These are phyloP conservation scores for Andrena bicolor DNA, from an alignment of 2,888 invertebrate species.

Conservation along the genomic window DNA sequence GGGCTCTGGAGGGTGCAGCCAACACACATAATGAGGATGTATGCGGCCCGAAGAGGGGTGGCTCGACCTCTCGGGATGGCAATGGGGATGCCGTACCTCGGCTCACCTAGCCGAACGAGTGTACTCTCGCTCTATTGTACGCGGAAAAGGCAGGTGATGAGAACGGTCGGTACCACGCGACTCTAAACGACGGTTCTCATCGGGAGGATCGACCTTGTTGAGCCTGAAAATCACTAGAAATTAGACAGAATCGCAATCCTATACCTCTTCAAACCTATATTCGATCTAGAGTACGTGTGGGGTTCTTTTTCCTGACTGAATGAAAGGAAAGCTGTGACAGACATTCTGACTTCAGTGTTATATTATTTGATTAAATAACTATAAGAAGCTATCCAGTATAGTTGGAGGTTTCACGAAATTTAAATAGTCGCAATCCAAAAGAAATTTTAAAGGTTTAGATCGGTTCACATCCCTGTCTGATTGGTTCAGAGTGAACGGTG, in stretches of 20 bases:
- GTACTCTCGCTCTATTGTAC: constrained; percentile 78
- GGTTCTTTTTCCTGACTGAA: no score
- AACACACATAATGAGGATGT: constrained; percentile 81
- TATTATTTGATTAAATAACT: no score
- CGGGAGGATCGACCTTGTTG: constrained; percentile 7
- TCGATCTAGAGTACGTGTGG: not conserved
- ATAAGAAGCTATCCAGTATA: no score
- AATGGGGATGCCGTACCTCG: constrained; percentile 74
- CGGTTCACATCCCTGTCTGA: not conserved
- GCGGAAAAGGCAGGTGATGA: constrained; percentile 83
- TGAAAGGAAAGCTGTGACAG: no score
- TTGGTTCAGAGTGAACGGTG: not conserved
- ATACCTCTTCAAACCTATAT: not conserved
- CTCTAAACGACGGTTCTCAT: constrained; percentile 79
- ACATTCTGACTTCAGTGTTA: no score
- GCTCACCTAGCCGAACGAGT: constrained; percentile 80
- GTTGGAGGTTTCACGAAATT: no score
- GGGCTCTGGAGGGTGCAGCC: constrained; percentile 73
- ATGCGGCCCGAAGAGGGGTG: constrained; percentile 78
- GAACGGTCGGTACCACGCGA: constrained; percentile 84
- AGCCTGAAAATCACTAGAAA: not conserved
- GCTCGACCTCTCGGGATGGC: constrained; percentile 62
- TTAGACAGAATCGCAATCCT: not conserved
- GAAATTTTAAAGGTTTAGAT: not conserved
- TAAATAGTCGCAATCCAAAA: not conserved